These are phyloP conservation scores for Oegoconia quadripuncta DNA, from an alignment of 2,888 invertebrate species.

Conservation along the genomic window DNA sequence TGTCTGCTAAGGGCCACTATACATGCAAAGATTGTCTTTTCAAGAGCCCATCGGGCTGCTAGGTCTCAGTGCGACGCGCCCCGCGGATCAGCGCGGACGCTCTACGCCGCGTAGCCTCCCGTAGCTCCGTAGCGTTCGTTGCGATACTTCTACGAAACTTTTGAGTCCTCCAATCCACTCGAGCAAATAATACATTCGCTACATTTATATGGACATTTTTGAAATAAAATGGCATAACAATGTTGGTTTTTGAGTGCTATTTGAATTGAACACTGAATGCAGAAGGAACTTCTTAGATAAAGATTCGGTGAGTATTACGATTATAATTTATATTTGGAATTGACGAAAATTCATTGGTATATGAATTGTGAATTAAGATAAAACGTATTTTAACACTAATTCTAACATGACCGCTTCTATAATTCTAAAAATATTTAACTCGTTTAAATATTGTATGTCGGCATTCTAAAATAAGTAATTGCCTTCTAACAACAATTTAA, in stretches of 20 bases:
- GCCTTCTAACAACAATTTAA: too few species aligned
- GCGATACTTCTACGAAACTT: constrained; percentile 43
- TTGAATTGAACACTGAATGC: constrained; percentile 24
- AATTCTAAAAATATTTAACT: too few species aligned
- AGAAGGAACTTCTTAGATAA: constrained; percentile 38
- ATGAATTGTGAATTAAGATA: too few species aligned
- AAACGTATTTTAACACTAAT: too few species aligned
- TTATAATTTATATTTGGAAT: constrained; percentile 2
- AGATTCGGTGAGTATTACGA: constrained; percentile 56
- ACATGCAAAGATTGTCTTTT: constrained; percentile 73
- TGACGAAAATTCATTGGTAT: neutral
- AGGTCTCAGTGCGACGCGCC: constrained; percentile 60
- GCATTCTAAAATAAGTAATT: too few species aligned
- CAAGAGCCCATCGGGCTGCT: constrained; percentile 47
- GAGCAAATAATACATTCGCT: neutral
- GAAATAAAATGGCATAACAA: neutral
- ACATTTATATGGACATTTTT: neutral
- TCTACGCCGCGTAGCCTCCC: constrained; percentile 42
- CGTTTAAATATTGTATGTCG: too few species aligned
- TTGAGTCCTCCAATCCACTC: constrained; percentile 10
- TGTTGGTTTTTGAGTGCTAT: constrained; percentile 7
- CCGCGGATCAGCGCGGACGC: constrained; percentile 62
- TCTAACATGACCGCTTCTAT: too few species aligned
- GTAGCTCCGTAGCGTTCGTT: constrained; percentile 35
- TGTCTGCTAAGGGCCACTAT: constrained; percentile 63